These are phyloP conservation scores for Lophochroa leadbeateri DNA, from an alignment of 2,113 vertebrate genomes.

Conservation along the genomic window DNA sequence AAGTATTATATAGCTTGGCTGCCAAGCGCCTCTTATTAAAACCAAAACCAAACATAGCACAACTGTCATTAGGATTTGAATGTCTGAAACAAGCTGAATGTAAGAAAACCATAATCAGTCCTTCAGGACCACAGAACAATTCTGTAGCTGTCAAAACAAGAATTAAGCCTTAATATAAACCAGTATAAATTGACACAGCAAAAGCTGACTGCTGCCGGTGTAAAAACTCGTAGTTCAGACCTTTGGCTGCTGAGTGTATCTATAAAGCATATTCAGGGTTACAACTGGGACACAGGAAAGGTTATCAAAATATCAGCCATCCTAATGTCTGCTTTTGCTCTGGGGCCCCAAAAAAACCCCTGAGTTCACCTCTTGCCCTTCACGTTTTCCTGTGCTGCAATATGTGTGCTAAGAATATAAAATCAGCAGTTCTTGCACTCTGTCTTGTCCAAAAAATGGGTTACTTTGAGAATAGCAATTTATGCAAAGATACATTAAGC, in stretches of 20 bases:
- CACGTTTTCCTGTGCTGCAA: accelerated
- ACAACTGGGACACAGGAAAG: background rate
- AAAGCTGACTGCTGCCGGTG: background rate
- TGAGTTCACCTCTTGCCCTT: background rate
- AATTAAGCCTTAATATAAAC: constrained; percentile 35
- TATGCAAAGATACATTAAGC: background rate
- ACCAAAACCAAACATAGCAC: background rate
- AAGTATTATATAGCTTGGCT: background rate
- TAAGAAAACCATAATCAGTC: constrained; percentile 34
- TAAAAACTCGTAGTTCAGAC: background rate
- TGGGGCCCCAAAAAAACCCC: background rate
- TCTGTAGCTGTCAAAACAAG: constrained; percentile 49
- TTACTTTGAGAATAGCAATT: background rate
- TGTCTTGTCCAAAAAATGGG: background rate
- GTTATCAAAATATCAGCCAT: background rate
- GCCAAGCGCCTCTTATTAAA: background rate
- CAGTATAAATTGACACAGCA: background rate
- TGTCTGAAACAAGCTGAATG: constrained; percentile 5
- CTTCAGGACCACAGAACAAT: constrained; percentile 33
- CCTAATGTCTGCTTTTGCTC: background rate
- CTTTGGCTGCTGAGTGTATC: background rate
- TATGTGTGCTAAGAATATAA: background rate
- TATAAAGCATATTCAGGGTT: background rate
- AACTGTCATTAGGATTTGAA: constrained; percentile 11
- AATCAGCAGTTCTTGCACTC: background rate